A percentile compares a stretch with the other conserved stretches of the same genome.
phyloP scores from a whole-genome alignment of 2,113 vertebrate genomes.

The Saccopteryx bilineata region DNA sequence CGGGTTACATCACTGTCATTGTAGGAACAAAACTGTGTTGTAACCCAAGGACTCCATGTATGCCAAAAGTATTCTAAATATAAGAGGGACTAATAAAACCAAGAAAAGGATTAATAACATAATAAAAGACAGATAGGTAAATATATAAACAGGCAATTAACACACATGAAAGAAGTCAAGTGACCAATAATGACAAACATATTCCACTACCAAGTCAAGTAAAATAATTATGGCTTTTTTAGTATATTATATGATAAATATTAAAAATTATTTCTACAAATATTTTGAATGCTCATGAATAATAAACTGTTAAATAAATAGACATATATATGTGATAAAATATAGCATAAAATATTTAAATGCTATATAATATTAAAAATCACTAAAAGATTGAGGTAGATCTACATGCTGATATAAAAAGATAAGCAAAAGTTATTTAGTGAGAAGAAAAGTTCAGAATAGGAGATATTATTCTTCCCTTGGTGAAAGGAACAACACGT shows the following conservation, averaged over 20 bases:
- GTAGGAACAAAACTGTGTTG: too few species aligned
- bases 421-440: not conserved
- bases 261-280: slow-evolving; percentile 11
- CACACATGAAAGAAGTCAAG: not conserved
- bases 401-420: not conserved
- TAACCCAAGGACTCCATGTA: too few species aligned
- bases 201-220: not conserved
- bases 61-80: not conserved
- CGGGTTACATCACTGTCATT: too few species aligned
- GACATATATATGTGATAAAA: not conserved
- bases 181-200: not conserved
- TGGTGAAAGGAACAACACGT: not conserved
- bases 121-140: not conserved
- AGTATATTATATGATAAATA: not conserved
- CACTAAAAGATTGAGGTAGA: not conserved
- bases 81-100: not conserved
- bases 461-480: not conserved
- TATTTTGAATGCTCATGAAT: slow-evolving; percentile 10
- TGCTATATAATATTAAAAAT: not conserved
- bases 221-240: not conserved
- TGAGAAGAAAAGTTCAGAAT: not conserved
- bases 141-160: not conserved
- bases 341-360: not conserved
- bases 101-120: not conserved
- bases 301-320: slow-evolving; percentile 41